Base-by-base conservation (phyloP, 2,113 vertebrate genomes). In the Acanthisitta chloris region DNA sequence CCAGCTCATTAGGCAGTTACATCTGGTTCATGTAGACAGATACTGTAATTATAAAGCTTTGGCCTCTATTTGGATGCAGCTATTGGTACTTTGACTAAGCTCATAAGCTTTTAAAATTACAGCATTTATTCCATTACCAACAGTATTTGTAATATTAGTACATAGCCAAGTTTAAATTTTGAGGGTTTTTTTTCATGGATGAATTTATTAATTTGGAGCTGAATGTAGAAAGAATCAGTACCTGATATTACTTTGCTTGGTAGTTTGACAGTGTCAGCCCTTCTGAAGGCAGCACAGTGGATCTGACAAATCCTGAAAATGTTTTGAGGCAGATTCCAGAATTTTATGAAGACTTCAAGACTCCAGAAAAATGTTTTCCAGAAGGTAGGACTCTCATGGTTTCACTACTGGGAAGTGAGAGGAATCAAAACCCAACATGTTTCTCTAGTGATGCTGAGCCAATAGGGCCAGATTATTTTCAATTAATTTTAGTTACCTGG, bases 211-310 rank as follows among this genome's bases (percentile, higher is more conserved):
- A 62, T 24, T 40, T 77, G 54, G 34, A 79, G 18, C 26, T 4
- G 10, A 74, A 55, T 40, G 24, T 18, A 64, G 73, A 78, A 64
- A 40, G 16, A 51, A 71, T 54, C 8, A 29, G n/a, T 55, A 55
- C 29, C 46, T 66, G 58, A 23, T 69, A 85, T 79, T 92, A 36
- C 54, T 86, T 69, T 76, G 14, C 72, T 64, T 1, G 95, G 92
- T 97, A 98, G 94, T 78, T 94, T 42, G 98, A 98, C 14, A 78
- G 91, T 17, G 49, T 96, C 17, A 99, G 99, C 90, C 95, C 98
- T 54, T 99, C 99, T 6, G 99, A 99, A 94, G 99, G 98, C 93
- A 99, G 99, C 97, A 99, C 99, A 0, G 98, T 99, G 96, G 99
- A 99, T 93, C 96, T 98, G 76, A 98, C 92, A 49, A 99, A 99